phyloP scores from a whole-genome alignment of 2,888 invertebrate species.

The Philonicus albiceps region DNA sequence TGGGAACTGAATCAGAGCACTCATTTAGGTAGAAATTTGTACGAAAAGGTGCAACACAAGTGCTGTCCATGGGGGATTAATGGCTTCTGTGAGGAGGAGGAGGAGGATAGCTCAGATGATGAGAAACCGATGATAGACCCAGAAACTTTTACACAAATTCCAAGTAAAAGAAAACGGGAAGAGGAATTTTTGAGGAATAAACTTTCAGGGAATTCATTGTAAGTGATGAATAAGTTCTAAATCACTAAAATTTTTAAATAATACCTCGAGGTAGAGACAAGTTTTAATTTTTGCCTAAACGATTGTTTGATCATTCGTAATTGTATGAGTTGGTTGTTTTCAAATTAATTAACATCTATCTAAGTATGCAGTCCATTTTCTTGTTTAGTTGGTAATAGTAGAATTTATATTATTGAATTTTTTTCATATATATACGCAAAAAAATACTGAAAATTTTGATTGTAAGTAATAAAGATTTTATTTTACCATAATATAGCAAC shows the following conservation, averaged over 20 bases:
- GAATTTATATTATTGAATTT: too few relatives aligned
- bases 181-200: constrained; percentile 43
- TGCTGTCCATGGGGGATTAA: constrained; percentile 59
- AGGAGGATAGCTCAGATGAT: constrained; percentile 44
- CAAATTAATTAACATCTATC: too few relatives aligned
- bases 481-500: constrained; percentile 55
- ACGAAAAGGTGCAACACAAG: constrained; percentile 52
- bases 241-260: neutral
- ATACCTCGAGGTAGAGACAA: neutral
- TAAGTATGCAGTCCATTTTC: too few relatives aligned
- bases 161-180: neutral
- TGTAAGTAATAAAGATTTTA: constrained; percentile 46
- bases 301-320: too few relatives aligned
- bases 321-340: too few relatives aligned
- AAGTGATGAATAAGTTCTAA: constrained; percentile 45
- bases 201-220: constrained; percentile 58
- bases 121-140: constrained; percentile 24
- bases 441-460: too few relatives aligned
- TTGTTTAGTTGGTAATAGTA: too few relatives aligned
- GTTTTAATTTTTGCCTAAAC: neutral
- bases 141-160: neutral
- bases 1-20: constrained; percentile 61
- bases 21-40: constrained; percentile 57
- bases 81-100: constrained; percentile 53
- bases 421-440: too few relatives aligned